phyloP scores from a whole-genome alignment of 2,113 vertebrate genomes.

The Elaphurus davidianus region DNA sequence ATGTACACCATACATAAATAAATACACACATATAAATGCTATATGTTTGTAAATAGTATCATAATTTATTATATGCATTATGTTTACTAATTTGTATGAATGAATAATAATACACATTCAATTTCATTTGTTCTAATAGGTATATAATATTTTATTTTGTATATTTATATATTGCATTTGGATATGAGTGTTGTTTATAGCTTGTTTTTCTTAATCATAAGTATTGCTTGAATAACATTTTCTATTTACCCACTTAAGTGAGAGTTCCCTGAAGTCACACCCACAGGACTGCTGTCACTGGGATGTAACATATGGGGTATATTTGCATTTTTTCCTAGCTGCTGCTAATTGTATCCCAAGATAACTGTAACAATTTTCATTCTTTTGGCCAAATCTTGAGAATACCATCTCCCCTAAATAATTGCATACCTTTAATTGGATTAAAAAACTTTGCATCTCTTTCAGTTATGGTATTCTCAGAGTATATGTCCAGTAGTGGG shows the following conservation, averaged over 20 bases:
- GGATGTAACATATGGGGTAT: background rate
- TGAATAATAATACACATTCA: background rate
- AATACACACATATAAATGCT: background rate
- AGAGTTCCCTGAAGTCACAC: background rate
- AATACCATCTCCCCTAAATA: background rate
- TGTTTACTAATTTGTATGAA: background rate
- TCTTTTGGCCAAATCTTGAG: background rate
- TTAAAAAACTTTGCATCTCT: background rate
- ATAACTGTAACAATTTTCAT: background rate
- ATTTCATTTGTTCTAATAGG: background rate
- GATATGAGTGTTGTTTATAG: background rate
- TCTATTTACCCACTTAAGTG: background rate
- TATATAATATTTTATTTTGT: background rate
- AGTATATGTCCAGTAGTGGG: background rate
- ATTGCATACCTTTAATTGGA: background rate
- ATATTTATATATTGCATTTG: background rate
- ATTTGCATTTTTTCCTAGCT: background rate
- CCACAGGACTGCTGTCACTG: background rate
- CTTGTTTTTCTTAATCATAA: background rate
- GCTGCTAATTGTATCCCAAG: background rate
- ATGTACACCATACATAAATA: background rate
- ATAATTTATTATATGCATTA: background rate
- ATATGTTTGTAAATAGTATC: background rate
- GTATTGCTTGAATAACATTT: background rate
- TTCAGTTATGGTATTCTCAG: background rate